Evolutionary conservation across 2,888 invertebrate species (phyloP).

Genomic region (Pollenia labialis): DNA sequence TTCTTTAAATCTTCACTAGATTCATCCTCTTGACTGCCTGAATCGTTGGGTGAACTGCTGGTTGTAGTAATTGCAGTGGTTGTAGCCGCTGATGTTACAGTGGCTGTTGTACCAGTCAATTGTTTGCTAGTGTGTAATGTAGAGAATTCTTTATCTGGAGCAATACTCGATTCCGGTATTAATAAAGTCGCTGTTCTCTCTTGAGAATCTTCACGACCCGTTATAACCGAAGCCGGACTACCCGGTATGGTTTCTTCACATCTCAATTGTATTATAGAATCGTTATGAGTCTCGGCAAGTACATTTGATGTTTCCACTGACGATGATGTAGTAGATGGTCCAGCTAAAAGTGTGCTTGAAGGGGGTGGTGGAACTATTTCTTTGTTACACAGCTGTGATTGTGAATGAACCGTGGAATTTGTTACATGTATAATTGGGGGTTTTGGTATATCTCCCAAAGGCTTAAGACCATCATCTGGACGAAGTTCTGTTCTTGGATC

Average conservation of each 20-base stretch:
- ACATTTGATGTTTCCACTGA: conserved; percentile 74
- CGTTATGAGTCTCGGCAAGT: conserved; percentile 83
- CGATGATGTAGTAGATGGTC: conserved; percentile 50
- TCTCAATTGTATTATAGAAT: conserved; percentile 90
- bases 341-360: background rate
- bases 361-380: conserved; percentile 46
- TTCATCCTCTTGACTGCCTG: conserved; percentile 82
- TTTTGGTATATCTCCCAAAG: conserved; percentile 75
- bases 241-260: conserved; percentile 97
- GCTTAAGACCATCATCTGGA: conserved; percentile 78
- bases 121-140: conserved; percentile 46
- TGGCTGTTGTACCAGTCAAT: conserved; percentile 3
- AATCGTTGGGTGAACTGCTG: conserved; percentile 82
- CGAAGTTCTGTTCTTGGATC: conserved; percentile 76
- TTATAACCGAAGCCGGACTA: conserved; percentile 90
- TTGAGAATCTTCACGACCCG: conserved; percentile 77
- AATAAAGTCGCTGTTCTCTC: conserved; percentile 78
- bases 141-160: conserved; percentile 59
- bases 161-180: conserved; percentile 40
- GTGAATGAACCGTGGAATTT: background rate
- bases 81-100: conserved; percentile 1
- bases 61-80: conserved; percentile 70
- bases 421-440: conserved; percentile 25
- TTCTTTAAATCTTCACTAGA: conserved; percentile 83
- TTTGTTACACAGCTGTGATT: background rate